Conservation (phyloP, 2,797 vertebrate species). For the Crenuchus spilurus region DNA sequence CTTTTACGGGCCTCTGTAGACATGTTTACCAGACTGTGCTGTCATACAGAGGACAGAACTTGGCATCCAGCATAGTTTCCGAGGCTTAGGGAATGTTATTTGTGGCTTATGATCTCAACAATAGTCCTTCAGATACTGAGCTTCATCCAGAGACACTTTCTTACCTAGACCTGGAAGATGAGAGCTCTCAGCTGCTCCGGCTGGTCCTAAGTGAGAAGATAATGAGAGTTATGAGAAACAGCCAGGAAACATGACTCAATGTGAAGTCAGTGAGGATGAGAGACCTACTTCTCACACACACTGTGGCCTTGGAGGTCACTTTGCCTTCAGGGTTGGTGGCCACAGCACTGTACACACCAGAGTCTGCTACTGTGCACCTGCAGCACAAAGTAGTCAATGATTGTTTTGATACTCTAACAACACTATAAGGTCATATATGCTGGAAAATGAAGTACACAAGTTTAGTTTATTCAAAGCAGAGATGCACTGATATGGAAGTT, state of each 20-base stretch:
- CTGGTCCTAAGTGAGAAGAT: conserved; percentile 61
- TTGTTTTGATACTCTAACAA: background rate
- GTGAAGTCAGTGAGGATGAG: background rate
- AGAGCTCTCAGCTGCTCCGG: conserved; percentile 61
- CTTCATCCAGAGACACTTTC: conserved; percentile 27
- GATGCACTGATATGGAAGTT: no score
- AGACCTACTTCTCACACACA: conserved; percentile 88
- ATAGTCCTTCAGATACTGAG: conserved; percentile 37
- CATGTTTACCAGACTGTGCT: conserved; percentile 10
- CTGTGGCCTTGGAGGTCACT: conserved; percentile 83
- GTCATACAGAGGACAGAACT: conserved; percentile 30
- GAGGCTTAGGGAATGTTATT: conserved; percentile 57
- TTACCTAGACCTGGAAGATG: conserved; percentile 66
- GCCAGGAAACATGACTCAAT: background rate
- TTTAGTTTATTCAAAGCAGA: no score
- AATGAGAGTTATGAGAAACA: conserved; percentile 4
- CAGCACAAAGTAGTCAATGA: background rate
- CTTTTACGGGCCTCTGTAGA: background rate
- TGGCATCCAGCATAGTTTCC: conserved; percentile 60
- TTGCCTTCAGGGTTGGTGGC: conserved; percentile 89
- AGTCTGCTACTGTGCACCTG: conserved; percentile 89
- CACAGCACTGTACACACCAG: conserved; percentile 91
- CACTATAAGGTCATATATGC: no score
- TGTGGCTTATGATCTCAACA: conserved; percentile 53
- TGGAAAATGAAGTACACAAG: no score